Percentiles rank a stretch among this genome's conserved stretches.
These are phyloP conservation scores for Pristionchus entomophagus DNA, from an alignment of 2,888 invertebrate species.

Conservation along the genomic window DNA sequence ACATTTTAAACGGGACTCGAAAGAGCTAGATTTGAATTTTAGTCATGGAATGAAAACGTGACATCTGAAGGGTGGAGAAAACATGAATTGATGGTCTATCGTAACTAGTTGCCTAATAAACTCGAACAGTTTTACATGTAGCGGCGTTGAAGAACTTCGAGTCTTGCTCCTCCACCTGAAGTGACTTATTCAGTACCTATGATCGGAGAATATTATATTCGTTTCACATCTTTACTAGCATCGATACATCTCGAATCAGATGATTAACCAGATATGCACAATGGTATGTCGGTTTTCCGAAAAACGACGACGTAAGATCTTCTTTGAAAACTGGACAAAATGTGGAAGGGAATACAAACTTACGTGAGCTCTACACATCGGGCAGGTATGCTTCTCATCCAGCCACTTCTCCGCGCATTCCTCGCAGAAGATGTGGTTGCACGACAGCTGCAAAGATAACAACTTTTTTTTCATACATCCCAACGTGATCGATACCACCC, in stretches of 20 bases:
- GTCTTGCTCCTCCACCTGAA: slow-evolving; percentile 47
- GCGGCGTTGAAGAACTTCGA: slow-evolving; percentile 35
- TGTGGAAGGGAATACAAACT: slow-evolving; percentile 20
- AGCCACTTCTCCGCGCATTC: slow-evolving; percentile 71
- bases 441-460: slow-evolving; percentile 59
- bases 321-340: too few relatives aligned
- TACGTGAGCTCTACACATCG: slow-evolving; percentile 66
- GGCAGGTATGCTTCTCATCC: slow-evolving; percentile 67
- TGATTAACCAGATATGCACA: too few relatives aligned
- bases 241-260: background rate
- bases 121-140: slow-evolving; percentile 42
- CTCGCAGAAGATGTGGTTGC: slow-evolving; percentile 70
- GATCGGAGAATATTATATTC: background rate
- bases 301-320: too few relatives aligned
- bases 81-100: background rate
- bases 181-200: background rate
- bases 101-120: slow-evolving; percentile 34
- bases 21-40: slow-evolving; percentile 23
- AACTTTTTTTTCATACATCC: too few relatives aligned
- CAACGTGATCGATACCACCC: too few relatives aligned
- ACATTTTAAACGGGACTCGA: background rate
- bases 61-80: background rate
- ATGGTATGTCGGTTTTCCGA: too few relatives aligned
- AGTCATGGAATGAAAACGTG: slow-evolving; percentile 20
- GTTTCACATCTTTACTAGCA: background rate